phyloP scores from a whole-genome alignment of 2,888 invertebrate genomes.

The Pristionchus exspectatus region DNA sequence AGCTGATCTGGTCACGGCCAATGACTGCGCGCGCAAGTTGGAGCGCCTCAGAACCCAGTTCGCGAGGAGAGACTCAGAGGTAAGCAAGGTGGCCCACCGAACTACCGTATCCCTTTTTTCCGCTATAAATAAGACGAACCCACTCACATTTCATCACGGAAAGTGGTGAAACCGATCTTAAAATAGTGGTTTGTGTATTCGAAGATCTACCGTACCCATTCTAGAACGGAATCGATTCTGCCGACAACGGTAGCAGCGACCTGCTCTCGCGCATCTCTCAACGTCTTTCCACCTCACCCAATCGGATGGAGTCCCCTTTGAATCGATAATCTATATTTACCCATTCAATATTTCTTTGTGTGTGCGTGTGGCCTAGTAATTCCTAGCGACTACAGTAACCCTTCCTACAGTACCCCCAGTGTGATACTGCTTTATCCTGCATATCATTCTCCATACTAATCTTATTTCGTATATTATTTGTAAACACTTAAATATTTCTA shows the following conservation, averaged over 20 bases:
- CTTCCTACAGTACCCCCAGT: background rate
- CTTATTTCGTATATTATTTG: background rate
- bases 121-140: background rate
- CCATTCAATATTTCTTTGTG: background rate
- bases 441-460: conserved; percentile 28
- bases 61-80: conserved; percentile 48
- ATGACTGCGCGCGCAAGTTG: conserved; percentile 54
- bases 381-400: background rate
- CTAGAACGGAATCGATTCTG: background rate
- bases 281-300: conserved; percentile 43
- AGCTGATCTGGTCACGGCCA: conserved; percentile 40
- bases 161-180: background rate
- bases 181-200: background rate
- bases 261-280: conserved; percentile 43
- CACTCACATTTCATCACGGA: background rate
- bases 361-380: background rate
- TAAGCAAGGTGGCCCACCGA: background rate
- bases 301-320: background rate
- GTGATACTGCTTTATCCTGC: background rate
- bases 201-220: conserved; percentile 28
- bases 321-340: background rate
- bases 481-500: background rate
- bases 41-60: conserved; percentile 13
- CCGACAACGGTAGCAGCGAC: conserved; percentile 32
- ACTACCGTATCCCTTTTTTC: background rate